Evolutionary conservation across 2,888 invertebrate species (phyloP).

Genomic region (Petrolisthes manimaculis): DNA sequence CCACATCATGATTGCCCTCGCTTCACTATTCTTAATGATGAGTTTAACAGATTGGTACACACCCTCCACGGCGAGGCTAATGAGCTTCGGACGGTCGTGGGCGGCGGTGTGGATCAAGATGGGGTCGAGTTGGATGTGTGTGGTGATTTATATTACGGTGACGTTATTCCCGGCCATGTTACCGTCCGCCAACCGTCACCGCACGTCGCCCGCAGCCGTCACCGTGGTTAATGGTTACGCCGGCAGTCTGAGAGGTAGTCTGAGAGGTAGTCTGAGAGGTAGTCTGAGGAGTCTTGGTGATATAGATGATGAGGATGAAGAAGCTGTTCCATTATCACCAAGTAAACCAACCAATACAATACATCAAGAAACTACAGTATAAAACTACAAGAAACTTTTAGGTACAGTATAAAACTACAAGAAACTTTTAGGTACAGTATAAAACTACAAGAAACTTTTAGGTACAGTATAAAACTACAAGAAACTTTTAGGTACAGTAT

Average conservation of each 20-base stretch:
- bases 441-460: neutral
- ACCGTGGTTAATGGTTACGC: constrained; percentile 45
- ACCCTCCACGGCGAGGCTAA: constrained; percentile 70
- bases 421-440: neutral
- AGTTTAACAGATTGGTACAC: constrained; percentile 72
- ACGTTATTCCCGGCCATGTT: constrained; percentile 62
- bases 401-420: neutral
- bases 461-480: no score
- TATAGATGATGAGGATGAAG: constrained; percentile 52
- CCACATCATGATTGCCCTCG: constrained; percentile 71
- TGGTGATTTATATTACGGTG: constrained; percentile 69
- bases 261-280: constrained; percentile 45
- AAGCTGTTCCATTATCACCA: constrained; percentile 63
- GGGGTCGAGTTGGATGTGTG: constrained; percentile 71
- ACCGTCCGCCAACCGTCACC: constrained; percentile 27
- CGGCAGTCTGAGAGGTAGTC: constrained; percentile 43
- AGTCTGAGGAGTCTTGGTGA: constrained; percentile 39
- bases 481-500: no score
- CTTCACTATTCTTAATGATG: constrained; percentile 72
- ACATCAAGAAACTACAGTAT: constrained; percentile 65
- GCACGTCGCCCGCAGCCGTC: constrained; percentile 11
- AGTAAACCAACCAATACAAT: constrained; percentile 56
- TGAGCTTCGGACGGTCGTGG: constrained; percentile 71
- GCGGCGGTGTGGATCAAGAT: constrained; percentile 72
- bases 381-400: neutral